Conservation (phyloP, 2,797 vertebrate genomes). For the Schizothorax lantsangensis region DNA sequence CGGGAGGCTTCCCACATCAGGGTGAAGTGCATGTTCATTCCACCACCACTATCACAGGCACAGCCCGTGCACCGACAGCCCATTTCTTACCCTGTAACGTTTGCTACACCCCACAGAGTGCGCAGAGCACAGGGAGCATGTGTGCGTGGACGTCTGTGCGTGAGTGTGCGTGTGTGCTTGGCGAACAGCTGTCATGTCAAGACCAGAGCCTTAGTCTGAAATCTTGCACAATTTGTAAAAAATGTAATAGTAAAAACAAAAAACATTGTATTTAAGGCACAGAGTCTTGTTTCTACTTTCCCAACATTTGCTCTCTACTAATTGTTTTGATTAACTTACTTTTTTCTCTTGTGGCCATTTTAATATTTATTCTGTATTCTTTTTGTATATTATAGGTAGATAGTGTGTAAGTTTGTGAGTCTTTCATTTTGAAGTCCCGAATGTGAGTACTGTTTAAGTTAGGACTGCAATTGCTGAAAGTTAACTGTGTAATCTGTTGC, state of each 20-base stretch:
- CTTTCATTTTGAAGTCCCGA: slow-evolving; percentile 99
- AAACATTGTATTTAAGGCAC: slow-evolving; percentile 95
- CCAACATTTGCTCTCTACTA: slow-evolving; percentile 97
- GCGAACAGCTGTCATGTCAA: slow-evolving; percentile 93
- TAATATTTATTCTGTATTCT: slow-evolving; percentile 94
- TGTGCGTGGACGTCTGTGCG: slow-evolving; percentile 77
- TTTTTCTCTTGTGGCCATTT: slow-evolving; percentile 95
- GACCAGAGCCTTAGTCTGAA: slow-evolving; percentile 99
- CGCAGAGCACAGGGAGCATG: slow-evolving; percentile 86
- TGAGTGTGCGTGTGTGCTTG: slow-evolving; percentile 71
- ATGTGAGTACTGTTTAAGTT: slow-evolving; percentile 99
- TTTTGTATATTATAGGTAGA: slow-evolving; percentile 99
- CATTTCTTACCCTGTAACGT: slow-evolving; percentile 75
- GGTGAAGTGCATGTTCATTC: slow-evolving; percentile 90
- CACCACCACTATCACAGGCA: slow-evolving; percentile 74
- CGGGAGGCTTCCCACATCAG: slow-evolving; percentile 81
- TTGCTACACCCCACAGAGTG: slow-evolving; percentile 79
- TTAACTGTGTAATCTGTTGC: slow-evolving; percentile 99
- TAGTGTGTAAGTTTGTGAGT: slow-evolving; percentile 97
- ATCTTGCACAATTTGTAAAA: slow-evolving; percentile 99
- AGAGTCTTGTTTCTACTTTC: slow-evolving; percentile 99
- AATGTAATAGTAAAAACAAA: slow-evolving; percentile 72
- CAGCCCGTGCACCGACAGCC: slow-evolving; percentile 78
- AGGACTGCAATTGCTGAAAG: slow-evolving; percentile 99
- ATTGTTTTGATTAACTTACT: slow-evolving; percentile 95